Conservation (phyloP, 2,797 vertebrate species). For the Rhinophrynus dorsalis region DNA sequence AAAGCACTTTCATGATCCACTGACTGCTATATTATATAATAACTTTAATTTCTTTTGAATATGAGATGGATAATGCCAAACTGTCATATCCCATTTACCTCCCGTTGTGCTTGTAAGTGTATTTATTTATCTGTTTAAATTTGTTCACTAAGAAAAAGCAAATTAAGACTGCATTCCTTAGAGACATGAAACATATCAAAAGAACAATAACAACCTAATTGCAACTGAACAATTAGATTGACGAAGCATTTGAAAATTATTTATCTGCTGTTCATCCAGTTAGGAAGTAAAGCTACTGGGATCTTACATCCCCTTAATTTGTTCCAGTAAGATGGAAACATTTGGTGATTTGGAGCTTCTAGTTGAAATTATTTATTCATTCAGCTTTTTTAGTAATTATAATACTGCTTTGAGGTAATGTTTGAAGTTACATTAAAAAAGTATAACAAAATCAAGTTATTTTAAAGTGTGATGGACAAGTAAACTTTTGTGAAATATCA, state of each 20-base stretch:
- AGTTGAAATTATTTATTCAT: constrained; percentile 19
- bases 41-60: constrained; percentile 41
- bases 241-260: constrained; percentile 27
- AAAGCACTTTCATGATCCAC: neutral
- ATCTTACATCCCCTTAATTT: constrained; percentile 6
- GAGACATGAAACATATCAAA: constrained; percentile 38
- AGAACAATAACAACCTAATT: constrained; percentile 35
- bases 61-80: constrained; percentile 26
- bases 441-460: neutral
- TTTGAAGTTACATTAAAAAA: neutral
- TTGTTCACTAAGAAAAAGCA: too few relatives aligned
- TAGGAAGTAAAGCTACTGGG: constrained; percentile 13
- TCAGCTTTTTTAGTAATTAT: neutral
- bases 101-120: constrained; percentile 33
- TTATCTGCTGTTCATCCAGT: constrained; percentile 13
- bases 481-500: too few relatives aligned
- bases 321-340: constrained; percentile 11
- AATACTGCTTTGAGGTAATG: too few relatives aligned
- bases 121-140: constrained; percentile 47
- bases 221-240: constrained; percentile 40
- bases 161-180: constrained; percentile 24
- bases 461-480: too few relatives aligned
- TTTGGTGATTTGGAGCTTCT: neutral
- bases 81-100: constrained; percentile 31
- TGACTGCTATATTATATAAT: constrained; percentile 29